These are phyloP conservation scores for Timandra comae DNA, from an alignment of 2,888 invertebrate species.

Conservation along the genomic window DNA sequence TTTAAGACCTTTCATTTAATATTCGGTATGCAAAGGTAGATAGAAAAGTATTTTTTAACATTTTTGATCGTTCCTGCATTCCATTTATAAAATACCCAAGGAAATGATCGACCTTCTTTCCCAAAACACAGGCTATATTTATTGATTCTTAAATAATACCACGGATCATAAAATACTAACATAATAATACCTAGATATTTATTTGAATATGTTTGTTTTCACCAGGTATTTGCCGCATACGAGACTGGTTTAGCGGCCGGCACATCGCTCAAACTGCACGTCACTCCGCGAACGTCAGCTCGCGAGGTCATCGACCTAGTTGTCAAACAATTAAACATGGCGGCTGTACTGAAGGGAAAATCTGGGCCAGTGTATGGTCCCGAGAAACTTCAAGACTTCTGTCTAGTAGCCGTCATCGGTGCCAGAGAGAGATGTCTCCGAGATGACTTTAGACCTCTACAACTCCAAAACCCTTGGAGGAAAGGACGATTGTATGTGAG, in stretches of 20 bases:
- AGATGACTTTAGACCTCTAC: slow-evolving; percentile 95
- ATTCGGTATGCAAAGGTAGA: too few relatives aligned
- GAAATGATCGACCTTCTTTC: too few relatives aligned
- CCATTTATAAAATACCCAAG: too few relatives aligned
- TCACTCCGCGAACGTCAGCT: slow-evolving; percentile 94
- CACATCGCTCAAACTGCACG: slow-evolving; percentile 94
- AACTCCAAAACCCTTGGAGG: slow-evolving; percentile 96
- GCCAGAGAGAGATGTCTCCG: slow-evolving; percentile 94
- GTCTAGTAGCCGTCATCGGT: slow-evolving; percentile 96
- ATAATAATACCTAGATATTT: too few relatives aligned
- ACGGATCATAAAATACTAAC: too few relatives aligned
- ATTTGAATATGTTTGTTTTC: slow-evolving; percentile 18
- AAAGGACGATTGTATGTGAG: slow-evolving; percentile 95
- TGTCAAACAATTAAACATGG: slow-evolving; percentile 96
- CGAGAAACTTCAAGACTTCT: slow-evolving; percentile 91
- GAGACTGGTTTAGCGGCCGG: slow-evolving; percentile 95
- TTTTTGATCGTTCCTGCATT: too few relatives aligned
- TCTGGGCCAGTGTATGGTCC: slow-evolving; percentile 90
- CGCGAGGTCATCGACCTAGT: slow-evolving; percentile 97
- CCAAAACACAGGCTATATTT: too few relatives aligned
- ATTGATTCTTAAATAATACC: too few relatives aligned
- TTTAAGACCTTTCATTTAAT: too few relatives aligned
- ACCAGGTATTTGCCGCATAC: slow-evolving; percentile 96
- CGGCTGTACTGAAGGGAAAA: slow-evolving; percentile 89
- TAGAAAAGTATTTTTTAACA: too few relatives aligned